phyloP scores from a whole-genome alignment of 2,113 vertebrate genomes.

The Oceanites oceanicus region DNA sequence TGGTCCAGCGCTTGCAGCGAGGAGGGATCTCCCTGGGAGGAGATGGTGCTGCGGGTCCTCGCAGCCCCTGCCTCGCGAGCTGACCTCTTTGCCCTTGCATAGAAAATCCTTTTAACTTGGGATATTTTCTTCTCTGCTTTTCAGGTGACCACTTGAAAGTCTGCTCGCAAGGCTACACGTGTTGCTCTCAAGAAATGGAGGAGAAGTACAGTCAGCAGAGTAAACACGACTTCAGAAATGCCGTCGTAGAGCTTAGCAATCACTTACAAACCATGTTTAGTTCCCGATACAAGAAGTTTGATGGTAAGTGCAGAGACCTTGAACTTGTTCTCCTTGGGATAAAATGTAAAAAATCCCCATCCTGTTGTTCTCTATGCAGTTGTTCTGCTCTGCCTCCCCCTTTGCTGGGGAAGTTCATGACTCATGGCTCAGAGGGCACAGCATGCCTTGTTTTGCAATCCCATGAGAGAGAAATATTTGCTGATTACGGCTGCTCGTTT shows the following conservation, averaged over 20 bases:
- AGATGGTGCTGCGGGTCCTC: not conserved
- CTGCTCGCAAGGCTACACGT: slow-evolving; percentile 90
- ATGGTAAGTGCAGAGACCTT: slow-evolving; percentile 70
- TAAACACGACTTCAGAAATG: slow-evolving; percentile 88
- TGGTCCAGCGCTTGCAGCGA: rapidly evolving
- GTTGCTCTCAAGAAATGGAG: slow-evolving; percentile 98
- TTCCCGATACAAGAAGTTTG: slow-evolving; percentile 90
- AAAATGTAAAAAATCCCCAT: not conserved
- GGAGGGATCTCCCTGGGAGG: not conserved
- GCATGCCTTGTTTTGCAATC: slow-evolving; percentile 37
- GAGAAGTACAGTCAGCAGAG: slow-evolving; percentile 94
- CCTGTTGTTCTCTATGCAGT: not conserved
- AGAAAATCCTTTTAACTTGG: not conserved
- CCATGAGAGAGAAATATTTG: not conserved
- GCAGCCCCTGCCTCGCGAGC: rapidly evolving
- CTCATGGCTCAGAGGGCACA: not conserved
- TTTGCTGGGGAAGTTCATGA: slow-evolving; percentile 19
- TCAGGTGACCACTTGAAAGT: slow-evolving; percentile 93
- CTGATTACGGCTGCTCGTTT: slow-evolving; percentile 24
- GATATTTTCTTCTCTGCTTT: slow-evolving; percentile 34
- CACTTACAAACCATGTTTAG: slow-evolving; percentile 87
- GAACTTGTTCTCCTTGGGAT: not conserved
- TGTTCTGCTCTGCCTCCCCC: not conserved
- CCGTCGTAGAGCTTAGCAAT: slow-evolving; percentile 84
- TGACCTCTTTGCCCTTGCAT: not conserved